Evolutionary conservation across 1,140 invertebrate species (phyloP).

Genomic region (Cydia strobilella): DNA sequence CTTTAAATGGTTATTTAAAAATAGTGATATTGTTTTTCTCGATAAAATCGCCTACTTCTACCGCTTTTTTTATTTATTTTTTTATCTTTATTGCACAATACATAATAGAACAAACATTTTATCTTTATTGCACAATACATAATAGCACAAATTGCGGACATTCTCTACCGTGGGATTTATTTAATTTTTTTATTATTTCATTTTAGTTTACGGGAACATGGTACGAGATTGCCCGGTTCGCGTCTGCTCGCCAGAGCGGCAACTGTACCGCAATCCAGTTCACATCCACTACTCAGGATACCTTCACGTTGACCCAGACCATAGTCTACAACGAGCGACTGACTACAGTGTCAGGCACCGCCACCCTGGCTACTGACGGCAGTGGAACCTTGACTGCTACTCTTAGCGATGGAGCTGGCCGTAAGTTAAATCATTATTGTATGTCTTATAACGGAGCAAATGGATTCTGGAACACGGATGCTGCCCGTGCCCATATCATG

Average conservation of each 20-base stretch:
- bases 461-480: too few relatives aligned
- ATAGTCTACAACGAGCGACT: constrained; percentile 16
- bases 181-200: too few relatives aligned
- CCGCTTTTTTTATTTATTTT: too few relatives aligned
- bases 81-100: too few relatives aligned
- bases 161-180: too few relatives aligned
- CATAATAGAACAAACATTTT: too few relatives aligned
- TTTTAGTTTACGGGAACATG: constrained; percentile 4
- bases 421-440: constrained; percentile 41
- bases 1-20: too few relatives aligned
- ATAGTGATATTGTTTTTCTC: background rate
- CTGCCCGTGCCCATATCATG: too few relatives aligned
- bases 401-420: constrained; percentile 45
- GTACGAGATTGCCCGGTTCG: constrained; percentile 5
- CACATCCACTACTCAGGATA: background rate
- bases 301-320: constrained; percentile 4
- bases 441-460: too few relatives aligned
- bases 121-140: too few relatives aligned
- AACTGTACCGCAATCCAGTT: constrained; percentile 3
- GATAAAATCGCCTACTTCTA: background rate
- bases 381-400: constrained; percentile 44
- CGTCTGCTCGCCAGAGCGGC: background rate
- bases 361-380: background rate
- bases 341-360: background rate
- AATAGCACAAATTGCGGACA: too few relatives aligned